Evolutionary conservation across 2,797 vertebrate genomes (phyloP).

Genomic region (Neomorphus geoffroyi): DNA sequence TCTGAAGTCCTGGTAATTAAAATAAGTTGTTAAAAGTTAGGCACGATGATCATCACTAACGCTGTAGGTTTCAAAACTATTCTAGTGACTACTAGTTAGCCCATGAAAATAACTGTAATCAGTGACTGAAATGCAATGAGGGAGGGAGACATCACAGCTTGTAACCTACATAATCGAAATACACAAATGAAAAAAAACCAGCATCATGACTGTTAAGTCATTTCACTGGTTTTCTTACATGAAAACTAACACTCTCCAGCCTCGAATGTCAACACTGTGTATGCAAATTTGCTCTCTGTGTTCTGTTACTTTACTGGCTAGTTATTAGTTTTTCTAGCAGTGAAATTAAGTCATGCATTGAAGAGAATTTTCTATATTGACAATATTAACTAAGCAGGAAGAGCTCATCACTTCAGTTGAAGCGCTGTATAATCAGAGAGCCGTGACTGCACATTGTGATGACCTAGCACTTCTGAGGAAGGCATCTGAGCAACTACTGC

Average conservation of each 20-base stretch:
- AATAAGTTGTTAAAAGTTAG: slow-evolving; percentile 38
- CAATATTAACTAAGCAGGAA: slow-evolving; percentile 16
- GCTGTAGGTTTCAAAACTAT: not conserved
- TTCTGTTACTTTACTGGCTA: not conserved
- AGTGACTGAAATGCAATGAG: not conserved
- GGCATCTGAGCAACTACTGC: no score
- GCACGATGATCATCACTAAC: not conserved
- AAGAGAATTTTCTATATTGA: not conserved
- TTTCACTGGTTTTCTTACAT: not conserved
- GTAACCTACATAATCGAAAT: not conserved
- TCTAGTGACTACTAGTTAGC: not conserved
- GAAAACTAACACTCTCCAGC: not conserved
- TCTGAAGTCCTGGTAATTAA: slow-evolving; percentile 89
- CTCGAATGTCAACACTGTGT: not conserved
- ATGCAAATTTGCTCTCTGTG: not conserved
- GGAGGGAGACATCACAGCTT: not conserved
- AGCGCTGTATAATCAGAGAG: not conserved
- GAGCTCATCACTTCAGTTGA: not conserved
- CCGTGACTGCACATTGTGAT: not conserved
- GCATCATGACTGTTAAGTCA: not conserved
- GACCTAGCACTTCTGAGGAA: not conserved
- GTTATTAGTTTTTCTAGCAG: not conserved
- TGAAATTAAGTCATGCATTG: not conserved
- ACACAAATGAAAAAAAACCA: not conserved
- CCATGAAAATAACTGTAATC: not conserved